Percentiles rank a stretch among this genome's conserved stretches.
Evolutionary conservation across 92 coral and sea anemone genomes (phyloP).

Genomic region (Paragorgia papillata): DNA sequence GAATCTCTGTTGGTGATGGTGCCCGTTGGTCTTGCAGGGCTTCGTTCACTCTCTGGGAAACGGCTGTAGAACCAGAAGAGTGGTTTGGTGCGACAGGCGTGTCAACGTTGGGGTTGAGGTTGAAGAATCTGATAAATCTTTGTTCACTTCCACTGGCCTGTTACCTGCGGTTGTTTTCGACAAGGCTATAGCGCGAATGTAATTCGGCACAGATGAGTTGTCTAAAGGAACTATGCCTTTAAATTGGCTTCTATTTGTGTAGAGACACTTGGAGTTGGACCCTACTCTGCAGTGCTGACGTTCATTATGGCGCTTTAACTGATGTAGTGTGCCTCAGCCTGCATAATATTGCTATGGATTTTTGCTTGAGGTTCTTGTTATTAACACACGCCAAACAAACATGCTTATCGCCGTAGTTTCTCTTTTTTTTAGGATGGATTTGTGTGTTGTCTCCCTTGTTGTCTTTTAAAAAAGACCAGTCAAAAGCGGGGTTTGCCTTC

Average conservation of each 20-base stretch:
- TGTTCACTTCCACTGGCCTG: neutral
- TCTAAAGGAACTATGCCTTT: neutral
- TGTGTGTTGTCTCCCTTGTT: neutral
- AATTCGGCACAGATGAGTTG: neutral
- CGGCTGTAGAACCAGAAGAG: neutral
- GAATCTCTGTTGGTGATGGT: conserved; percentile 15
- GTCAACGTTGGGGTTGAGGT: neutral
- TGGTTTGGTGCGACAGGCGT: neutral
- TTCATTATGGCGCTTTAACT: conserved; percentile 9
- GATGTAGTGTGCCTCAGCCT: conserved; percentile 7
- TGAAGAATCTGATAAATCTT: neutral
- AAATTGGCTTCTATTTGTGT: conserved; percentile 26
- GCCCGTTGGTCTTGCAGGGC: conserved; percentile 13
- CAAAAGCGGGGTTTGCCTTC: neutral
- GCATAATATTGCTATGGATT: conserved; percentile 16
- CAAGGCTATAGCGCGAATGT: neutral
- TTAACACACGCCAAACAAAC: conserved; percentile 30
- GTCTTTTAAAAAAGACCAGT: conserved; percentile 22
- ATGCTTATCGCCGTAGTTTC: conserved; percentile 19
- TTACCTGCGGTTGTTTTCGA: neutral
- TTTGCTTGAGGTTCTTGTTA: conserved; percentile 7
- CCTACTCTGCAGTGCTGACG: conserved; percentile 24
- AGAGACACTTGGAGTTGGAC: neutral
- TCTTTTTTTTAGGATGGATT: neutral
- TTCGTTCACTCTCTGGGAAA: neutral